A percentile compares a stretch with the other conserved stretches of the same genome.
phyloP scores from a whole-genome alignment of 2,888 invertebrate species.

The Embidobia sp. region DNA sequence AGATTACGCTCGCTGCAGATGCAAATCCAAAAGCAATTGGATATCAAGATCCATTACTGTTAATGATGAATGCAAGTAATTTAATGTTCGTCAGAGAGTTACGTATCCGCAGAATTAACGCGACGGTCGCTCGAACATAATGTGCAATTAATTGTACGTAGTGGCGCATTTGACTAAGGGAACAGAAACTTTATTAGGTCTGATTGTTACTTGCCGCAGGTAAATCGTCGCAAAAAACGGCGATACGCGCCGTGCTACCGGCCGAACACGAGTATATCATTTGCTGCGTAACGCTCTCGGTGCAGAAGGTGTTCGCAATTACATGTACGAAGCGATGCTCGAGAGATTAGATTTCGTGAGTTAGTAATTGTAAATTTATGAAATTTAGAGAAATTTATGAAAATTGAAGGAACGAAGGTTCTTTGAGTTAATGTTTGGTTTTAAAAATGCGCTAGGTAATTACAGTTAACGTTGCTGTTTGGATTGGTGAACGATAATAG shows the following conservation, averaged over 20 bases:
- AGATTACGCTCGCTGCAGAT: too few relatives aligned
- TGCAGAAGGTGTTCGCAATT: conserved; percentile 26
- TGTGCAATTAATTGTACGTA: conserved; percentile 48
- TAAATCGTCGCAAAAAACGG: conserved; percentile 44
- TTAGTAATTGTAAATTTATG: too few relatives aligned
- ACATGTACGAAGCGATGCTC: conserved; percentile 16
- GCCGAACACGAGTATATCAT: conserved; percentile 35
- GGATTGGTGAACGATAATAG: too few relatives aligned
- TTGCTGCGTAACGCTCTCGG: conserved; percentile 36
- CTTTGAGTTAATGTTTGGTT: too few relatives aligned
- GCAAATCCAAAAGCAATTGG: not conserved
- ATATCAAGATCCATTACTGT: conserved; percentile 6
- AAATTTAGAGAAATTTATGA: too few relatives aligned
- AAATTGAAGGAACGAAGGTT: too few relatives aligned
- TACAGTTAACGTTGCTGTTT: too few relatives aligned
- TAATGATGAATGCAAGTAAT: conserved; percentile 36
- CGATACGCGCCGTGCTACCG: conserved; percentile 18
- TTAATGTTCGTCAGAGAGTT: conserved; percentile 19
- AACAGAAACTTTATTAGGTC: conserved; percentile 45
- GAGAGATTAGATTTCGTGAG: too few relatives aligned
- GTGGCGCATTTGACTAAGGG: conserved; percentile 12
- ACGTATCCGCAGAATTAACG: conserved; percentile 19
- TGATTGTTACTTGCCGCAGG: conserved; percentile 40
- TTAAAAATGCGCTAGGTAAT: too few relatives aligned
- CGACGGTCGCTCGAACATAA: conserved; percentile 37